Percentiles rank a stretch among this genome's conserved stretches.
Evolutionary conservation across 2,113 vertebrate genomes (phyloP).

Genomic region (Pogona vitticeps): DNA sequence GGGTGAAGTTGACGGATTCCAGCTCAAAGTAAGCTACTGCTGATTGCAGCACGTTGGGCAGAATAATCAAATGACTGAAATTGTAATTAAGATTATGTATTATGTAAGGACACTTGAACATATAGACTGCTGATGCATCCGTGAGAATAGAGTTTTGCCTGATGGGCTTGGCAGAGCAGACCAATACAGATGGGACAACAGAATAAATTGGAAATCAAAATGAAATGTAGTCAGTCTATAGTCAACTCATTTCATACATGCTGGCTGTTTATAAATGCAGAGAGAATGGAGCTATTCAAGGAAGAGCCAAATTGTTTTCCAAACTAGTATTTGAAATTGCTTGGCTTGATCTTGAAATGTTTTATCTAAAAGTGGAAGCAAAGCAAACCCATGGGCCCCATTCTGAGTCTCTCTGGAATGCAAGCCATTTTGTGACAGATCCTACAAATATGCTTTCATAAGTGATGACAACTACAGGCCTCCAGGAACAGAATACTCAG

Average conservation of each 20-base stretch:
- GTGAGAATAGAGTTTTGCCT: conserved; percentile 78
- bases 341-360: not conserved
- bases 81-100: conserved; percentile 82
- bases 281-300: too few species aligned
- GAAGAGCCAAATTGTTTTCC: not conserved
- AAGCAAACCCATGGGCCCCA: not conserved
- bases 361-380: not conserved
- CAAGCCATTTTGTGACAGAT: too few species aligned
- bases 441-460: too few species aligned
- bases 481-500: too few species aligned
- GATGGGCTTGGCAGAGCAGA: conserved; percentile 70
- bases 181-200: conserved; percentile 65
- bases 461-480: too few species aligned
- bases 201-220: conserved; percentile 77
- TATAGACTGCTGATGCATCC: conserved; percentile 67
- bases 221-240: conserved; percentile 75
- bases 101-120: conserved; percentile 77
- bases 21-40: conserved; percentile 73
- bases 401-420: conserved; percentile 23
- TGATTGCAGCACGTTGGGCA: conserved; percentile 79
- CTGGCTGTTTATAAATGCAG: conserved; percentile 67
- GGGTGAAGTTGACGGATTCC: conserved; percentile 60
- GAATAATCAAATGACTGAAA: conserved; percentile 61
- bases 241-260: conserved; percentile 63
- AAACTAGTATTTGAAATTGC: not conserved